Base-by-base conservation (phyloP, 2,888 invertebrate species). In the Ommatoiulus sabulosus region DNA sequence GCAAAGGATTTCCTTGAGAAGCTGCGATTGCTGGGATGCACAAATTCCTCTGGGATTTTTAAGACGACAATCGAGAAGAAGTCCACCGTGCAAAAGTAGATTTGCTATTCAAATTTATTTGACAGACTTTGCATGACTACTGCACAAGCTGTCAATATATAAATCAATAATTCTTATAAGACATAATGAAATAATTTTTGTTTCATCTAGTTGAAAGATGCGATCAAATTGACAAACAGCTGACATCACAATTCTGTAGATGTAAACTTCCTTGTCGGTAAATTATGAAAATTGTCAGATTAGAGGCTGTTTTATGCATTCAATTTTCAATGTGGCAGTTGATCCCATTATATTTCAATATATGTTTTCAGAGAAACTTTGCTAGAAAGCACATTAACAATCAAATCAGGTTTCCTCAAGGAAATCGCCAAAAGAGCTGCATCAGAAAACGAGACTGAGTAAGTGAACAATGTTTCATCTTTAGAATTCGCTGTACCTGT, bases 31-130 rank as follows among this genome's bases (percentile, higher is more conserved):
- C n/a, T 88, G 86, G 86, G 89, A 88, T 85, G 44, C 89, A 8
- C 89, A 88, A 87, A 88, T 88, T 87, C 89, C 89, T 43, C 72
- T 88, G 3, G 89, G 89, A 85, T 88, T 85, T 52, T 52, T 88
- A 48, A 88, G 52, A 57, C 20, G 57, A 12, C 84, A 57, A 8
- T 88, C 84, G 8, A 84, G 35, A 86, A 35, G 84, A 17, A 52
- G 48, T 43, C 43, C 85, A 24, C 44, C 85, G 1, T 88, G 88
- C 85, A 85, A 86, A 88, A 86, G 88, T 88, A 48, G 5, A 20
- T 7, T 12, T 24, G 2, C 24, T 24, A 5, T 24, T 72, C 20
- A 35, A 80, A 20, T 3, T 10, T 52, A 52, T 17, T n/a, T n/a
- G n/a, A n/a, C n/a, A n/a, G n/a, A n/a, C n/a, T n/a, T n/a, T n/a